A percentile compares a stretch with the other conserved stretches of the same genome.
Evolutionary conservation across 2,888 invertebrate genomes (phyloP).

Genomic region (Venusia cambrica): DNA sequence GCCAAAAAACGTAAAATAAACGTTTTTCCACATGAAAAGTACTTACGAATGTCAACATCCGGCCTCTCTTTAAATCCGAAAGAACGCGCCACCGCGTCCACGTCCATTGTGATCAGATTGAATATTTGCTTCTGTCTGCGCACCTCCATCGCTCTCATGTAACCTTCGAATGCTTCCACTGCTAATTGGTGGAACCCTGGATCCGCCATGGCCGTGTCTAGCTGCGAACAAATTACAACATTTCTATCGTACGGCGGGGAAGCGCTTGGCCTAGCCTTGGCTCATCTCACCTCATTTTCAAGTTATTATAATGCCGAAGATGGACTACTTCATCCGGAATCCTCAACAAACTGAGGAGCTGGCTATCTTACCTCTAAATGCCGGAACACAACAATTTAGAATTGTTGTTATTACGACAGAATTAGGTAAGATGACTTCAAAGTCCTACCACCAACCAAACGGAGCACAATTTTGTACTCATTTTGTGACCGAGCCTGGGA

Average conservation of each 20-base stretch:
- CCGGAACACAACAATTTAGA: no score
- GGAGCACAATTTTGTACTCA: no score
- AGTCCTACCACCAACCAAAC: no score
- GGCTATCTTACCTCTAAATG: no score
- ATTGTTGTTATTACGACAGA: no score
- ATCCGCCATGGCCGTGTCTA: conserved; percentile 94
- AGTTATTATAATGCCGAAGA: no score
- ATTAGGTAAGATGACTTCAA: no score
- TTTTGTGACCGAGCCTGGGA: no score
- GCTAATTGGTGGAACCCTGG: conserved; percentile 94
- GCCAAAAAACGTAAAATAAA: neutral
- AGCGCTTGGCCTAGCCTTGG: no score
- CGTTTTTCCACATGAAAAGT: conserved; percentile 1
- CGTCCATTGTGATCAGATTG: conserved; percentile 92
- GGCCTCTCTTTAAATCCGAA: conserved; percentile 97
- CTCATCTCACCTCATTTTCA: no score
- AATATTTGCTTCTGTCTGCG: conserved; percentile 96
- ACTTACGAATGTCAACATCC: conserved; percentile 92
- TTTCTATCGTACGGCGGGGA: neutral
- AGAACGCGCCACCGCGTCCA: conserved; percentile 91
- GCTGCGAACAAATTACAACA: conserved; percentile 81
- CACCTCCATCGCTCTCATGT: conserved; percentile 97
- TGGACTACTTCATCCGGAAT: no score
- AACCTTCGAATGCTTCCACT: conserved; percentile 96
- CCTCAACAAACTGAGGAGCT: no score